These are phyloP conservation scores for Oikopleura albicans DNA, from an alignment of 23 tunicate genomes.

Conservation along the genomic window DNA sequence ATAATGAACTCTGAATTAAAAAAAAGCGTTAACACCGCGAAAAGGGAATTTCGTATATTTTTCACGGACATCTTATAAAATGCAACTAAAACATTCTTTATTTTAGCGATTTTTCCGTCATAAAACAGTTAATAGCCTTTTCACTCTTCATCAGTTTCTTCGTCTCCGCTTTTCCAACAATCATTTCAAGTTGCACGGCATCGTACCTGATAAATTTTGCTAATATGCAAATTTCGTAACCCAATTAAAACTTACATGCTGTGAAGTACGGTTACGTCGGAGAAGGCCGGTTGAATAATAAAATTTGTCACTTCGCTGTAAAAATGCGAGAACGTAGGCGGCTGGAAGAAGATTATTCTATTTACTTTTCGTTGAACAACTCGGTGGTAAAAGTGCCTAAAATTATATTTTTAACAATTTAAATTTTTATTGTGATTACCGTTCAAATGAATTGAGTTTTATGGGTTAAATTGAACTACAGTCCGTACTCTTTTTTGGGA, in stretches of 20 bases:
- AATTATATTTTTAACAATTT: too few relatives aligned
- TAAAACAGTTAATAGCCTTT: background rate
- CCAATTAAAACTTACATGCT: background rate
- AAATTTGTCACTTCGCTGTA: slow-evolving; percentile 61
- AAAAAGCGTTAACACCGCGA: too few relatives aligned
- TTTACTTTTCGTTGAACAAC: slow-evolving; percentile 22
- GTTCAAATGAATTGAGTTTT: too few relatives aligned
- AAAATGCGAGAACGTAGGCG: slow-evolving; percentile 62
- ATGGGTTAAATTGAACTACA: too few relatives aligned
- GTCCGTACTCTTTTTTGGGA: too few relatives aligned
- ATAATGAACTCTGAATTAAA: too few relatives aligned
- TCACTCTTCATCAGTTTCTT: background rate
- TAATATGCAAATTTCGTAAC: background rate
- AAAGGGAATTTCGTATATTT: too few relatives aligned
- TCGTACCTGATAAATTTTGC: background rate
- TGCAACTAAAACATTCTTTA: too few relatives aligned
- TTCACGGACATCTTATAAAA: too few relatives aligned
- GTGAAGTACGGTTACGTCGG: background rate
- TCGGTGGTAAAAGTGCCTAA: too few relatives aligned
- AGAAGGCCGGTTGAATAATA: slow-evolving; percentile 18
- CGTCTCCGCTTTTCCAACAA: background rate
- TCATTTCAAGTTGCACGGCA: background rate
- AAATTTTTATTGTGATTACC: too few relatives aligned
- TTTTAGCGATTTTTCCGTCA: background rate
- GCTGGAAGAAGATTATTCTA: slow-evolving; percentile 42